Evolutionary conservation across 2,888 invertebrate species (phyloP).

Genomic region (Pollenia labialis): DNA sequence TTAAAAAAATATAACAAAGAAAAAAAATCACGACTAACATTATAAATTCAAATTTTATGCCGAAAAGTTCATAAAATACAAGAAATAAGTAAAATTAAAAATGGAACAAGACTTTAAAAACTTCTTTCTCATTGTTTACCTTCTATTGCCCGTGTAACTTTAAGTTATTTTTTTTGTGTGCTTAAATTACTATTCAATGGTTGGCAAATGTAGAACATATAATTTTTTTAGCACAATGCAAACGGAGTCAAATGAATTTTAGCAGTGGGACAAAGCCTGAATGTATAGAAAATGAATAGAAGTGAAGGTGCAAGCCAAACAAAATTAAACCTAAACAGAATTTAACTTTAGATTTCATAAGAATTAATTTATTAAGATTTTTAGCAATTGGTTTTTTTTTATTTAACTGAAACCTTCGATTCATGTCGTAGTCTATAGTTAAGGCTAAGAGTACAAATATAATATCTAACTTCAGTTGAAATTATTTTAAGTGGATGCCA

Average conservation of each 20-base stretch:
- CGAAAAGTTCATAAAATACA: not conserved
- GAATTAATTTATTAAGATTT: too few species aligned
- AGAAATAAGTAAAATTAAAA: not conserved
- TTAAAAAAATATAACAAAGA: not conserved
- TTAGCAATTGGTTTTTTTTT: too few species aligned
- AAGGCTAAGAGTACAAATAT: not conserved
- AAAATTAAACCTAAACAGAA: too few species aligned
- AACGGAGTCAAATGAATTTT: not conserved
- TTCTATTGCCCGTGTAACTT: not conserved
- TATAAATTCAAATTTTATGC: not conserved
- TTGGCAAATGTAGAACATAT: constrained; percentile 10
- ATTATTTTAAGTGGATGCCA: constrained; percentile 1
- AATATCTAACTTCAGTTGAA: not conserved
- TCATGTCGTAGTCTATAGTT: too few species aligned
- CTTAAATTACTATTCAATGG: constrained; percentile 14
- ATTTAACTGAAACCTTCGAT: too few species aligned
- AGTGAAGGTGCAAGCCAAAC: not conserved
- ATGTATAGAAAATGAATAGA: not conserved
- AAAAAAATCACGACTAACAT: not conserved
- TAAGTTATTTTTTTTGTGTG: not conserved
- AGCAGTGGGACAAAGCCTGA: not conserved
- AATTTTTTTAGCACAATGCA: not conserved
- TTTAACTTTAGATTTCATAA: too few species aligned
- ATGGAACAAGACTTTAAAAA: not conserved
- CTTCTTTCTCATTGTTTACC: not conserved